Evolutionary conservation across 1,140 invertebrate species (phyloP).

Genomic region (Bombus affinis): DNA sequence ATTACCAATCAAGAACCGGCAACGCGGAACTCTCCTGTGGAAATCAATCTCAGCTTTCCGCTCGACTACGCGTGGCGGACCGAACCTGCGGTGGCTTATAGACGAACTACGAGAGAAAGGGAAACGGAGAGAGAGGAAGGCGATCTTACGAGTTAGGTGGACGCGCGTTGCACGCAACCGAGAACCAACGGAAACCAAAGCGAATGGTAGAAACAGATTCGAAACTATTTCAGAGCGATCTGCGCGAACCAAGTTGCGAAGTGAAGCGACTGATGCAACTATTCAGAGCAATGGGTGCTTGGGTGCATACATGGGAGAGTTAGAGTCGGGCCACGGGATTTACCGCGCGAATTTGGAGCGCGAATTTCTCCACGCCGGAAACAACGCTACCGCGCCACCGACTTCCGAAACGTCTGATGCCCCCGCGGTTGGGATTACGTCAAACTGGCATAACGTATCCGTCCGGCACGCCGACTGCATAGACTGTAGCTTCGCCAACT

Average conservation of each 20-base stretch:
- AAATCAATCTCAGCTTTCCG: slow-evolving; percentile 62
- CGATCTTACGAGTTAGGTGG: slow-evolving; percentile 50
- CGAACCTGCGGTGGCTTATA: not conserved
- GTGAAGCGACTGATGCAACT: slow-evolving; percentile 62
- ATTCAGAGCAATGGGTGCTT: slow-evolving; percentile 67
- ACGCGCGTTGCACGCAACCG: not conserved
- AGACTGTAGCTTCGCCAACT: slow-evolving; percentile 53
- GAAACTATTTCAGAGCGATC: slow-evolving; percentile 76
- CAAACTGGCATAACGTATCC: slow-evolving; percentile 74
- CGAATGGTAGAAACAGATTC: slow-evolving; percentile 66
- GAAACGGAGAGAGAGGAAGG: not conserved
- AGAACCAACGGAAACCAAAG: slow-evolving; percentile 20
- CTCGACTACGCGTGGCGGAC: slow-evolving; percentile 8
- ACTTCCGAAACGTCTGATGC: slow-evolving; percentile 49
- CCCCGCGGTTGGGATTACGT: slow-evolving; percentile 69
- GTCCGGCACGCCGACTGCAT: slow-evolving; percentile 20
- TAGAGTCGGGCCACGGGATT: slow-evolving; percentile 54
- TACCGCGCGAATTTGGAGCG: slow-evolving; percentile 68
- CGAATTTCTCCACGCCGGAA: slow-evolving; percentile 54
- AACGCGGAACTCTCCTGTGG: slow-evolving; percentile 35
- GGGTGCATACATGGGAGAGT: slow-evolving; percentile 67
- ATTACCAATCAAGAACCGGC: slow-evolving; percentile 52
- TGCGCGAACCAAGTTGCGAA: slow-evolving; percentile 41
- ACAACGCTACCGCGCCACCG: not conserved
- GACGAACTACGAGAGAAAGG: not conserved